Evolutionary conservation across 2,113 vertebrate genomes (phyloP), one percentile per base, ranked within the genome.

Genomic region (Petromus typicus): DNA sequence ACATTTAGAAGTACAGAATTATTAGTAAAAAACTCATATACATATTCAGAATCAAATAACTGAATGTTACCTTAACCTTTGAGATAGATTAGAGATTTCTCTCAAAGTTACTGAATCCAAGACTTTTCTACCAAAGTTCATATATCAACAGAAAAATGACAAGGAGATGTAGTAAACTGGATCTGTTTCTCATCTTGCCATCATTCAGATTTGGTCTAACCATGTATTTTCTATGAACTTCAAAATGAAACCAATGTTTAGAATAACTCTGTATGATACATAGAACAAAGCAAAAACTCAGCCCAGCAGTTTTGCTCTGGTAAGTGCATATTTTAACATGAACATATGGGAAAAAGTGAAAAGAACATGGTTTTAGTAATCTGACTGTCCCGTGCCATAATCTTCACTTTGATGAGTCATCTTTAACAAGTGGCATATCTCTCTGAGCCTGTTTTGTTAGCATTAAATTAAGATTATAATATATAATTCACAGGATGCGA

Each of bases 211-310:
- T 88, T 82, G 54, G 40, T 94, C 64, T 69, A 96, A 94, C 45
- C 81, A 67, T 81, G 48, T 64, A 92, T 61, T 86, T 96, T 83
- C 87, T 93, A 18, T 88, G 95, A 90, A 95, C 56, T 95, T 97
- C 54, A 82, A 88, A 95, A 91, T 91, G 76, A 96, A 94, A 91
- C 92, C 64, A 89, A 85, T 96, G 63, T 64, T 96, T 89, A 91
- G 84, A 93, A 85, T 81, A 93, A 89, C 48, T 94, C 54, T 80
- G 11, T 78, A 61, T 89, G 73, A 91, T 91, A 64, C 40, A 71
- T 48, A 93, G 43, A 95, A 90, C 69, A 82, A 86, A 96, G 86
- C 64, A 88, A 84, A 67, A 85, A 87, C 59, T 93, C 76, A 80
- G 25, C 66, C 73, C n/a, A 94, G 40, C 67, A 84, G 17, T 87